A percentile compares a stretch with the other conserved stretches of the same genome.
phyloP scores from a whole-genome alignment of 2,113 vertebrate species.

The Leiothrix lutea region DNA sequence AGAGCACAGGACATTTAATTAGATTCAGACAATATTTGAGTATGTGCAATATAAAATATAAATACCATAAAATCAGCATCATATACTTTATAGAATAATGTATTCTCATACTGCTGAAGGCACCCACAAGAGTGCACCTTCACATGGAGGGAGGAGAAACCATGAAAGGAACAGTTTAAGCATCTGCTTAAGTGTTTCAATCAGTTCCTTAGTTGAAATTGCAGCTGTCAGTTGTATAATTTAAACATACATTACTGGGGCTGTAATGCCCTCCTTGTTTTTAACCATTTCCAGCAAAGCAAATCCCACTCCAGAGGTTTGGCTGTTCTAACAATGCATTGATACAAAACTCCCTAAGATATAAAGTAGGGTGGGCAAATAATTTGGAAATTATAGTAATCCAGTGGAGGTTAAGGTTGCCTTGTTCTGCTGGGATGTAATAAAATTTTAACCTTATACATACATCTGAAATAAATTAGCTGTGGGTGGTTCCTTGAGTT shows the following conservation, averaged over 20 bases:
- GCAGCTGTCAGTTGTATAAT: neutral
- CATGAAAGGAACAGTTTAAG: neutral
- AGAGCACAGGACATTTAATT: neutral
- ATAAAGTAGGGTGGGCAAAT: conserved; percentile 18
- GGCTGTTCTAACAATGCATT: neutral
- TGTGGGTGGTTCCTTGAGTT: neutral
- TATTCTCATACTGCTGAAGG: neutral
- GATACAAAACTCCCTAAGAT: neutral
- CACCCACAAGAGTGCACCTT: neutral
- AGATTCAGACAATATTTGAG: neutral
- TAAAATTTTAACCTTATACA: neutral
- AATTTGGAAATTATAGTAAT: conserved; percentile 50
- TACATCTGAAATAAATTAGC: conserved; percentile 40
- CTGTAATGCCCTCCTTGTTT: neutral
- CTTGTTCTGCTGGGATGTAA: conserved; percentile 19
- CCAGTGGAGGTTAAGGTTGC: conserved; percentile 36
- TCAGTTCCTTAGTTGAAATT: neutral
- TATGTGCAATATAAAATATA: neutral
- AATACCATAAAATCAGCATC: neutral
- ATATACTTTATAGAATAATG: neutral
- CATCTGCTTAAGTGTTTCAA: neutral
- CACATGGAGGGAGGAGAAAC: neutral
- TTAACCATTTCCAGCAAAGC: neutral
- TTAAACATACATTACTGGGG: neutral
- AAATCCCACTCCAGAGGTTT: neutral